A percentile compares a stretch with the other conserved stretches of the same genome.
Conservation (phyloP, 2,797 vertebrate species). For the Remorina albescens region DNA sequence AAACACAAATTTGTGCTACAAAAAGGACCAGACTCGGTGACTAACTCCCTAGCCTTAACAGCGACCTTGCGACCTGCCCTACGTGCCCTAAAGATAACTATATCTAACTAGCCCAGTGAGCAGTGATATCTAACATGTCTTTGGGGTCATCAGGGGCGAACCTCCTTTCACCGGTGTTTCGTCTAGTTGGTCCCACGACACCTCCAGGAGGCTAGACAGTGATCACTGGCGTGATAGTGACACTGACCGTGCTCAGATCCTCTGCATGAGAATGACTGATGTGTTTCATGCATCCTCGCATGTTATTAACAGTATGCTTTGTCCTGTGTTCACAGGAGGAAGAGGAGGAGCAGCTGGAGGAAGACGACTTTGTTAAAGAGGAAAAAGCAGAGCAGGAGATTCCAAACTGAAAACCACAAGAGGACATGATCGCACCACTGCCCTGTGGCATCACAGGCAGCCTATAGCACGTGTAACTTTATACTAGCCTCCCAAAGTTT, state of each 20-base stretch:
- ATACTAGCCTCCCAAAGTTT: conserved; percentile 59
- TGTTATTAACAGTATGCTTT: conserved; percentile 2
- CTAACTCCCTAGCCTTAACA: too few relatives aligned
- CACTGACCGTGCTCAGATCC: background rate
- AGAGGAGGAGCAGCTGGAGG: conserved; percentile 85
- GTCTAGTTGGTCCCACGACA: too few relatives aligned
- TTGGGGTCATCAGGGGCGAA: too few relatives aligned
- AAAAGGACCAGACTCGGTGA: too few relatives aligned
- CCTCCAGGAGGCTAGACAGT: too few relatives aligned
- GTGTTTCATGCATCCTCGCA: background rate
- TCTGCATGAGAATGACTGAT: background rate
- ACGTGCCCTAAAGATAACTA: too few relatives aligned
- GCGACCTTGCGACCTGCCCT: too few relatives aligned
- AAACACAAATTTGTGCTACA: too few relatives aligned
- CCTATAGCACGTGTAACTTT: conserved; percentile 59
- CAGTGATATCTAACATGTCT: too few relatives aligned
- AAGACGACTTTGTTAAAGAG: conserved; percentile 84
- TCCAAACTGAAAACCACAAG: conserved; percentile 74
- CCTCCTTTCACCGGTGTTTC: too few relatives aligned
- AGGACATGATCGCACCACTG: conserved; percentile 14
- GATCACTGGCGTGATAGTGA: too few relatives aligned
- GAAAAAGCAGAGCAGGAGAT: conserved; percentile 87
- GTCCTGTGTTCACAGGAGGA: conserved; percentile 85
- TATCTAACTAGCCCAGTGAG: too few relatives aligned
- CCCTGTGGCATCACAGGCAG: conserved; percentile 24